Evolutionary conservation across 2,888 invertebrate genomes (phyloP).

Genomic region (Leptarthrus brevirostris): DNA sequence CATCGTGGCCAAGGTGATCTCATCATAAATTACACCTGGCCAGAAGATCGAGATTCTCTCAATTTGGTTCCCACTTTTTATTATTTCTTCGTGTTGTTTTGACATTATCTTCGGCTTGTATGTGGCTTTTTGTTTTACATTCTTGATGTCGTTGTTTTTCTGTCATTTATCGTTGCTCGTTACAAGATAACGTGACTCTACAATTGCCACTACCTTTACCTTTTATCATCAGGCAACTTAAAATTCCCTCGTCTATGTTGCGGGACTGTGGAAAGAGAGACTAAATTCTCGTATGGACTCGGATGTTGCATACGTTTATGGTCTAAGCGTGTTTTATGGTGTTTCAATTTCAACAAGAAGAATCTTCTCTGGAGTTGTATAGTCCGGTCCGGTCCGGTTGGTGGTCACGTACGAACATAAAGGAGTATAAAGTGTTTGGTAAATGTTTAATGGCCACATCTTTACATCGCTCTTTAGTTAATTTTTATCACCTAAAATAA

Average conservation of each 20-base stretch:
- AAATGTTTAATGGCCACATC: constrained; percentile 35
- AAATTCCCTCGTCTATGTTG: not conserved
- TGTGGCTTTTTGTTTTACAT: constrained; percentile 50
- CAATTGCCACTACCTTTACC: constrained; percentile 54
- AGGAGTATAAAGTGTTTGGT: constrained; percentile 5
- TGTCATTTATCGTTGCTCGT: constrained; percentile 45
- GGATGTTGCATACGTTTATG: not conserved
- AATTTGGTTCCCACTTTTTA: constrained; percentile 40
- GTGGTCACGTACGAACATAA: constrained; percentile 31
- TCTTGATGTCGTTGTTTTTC: constrained; percentile 43
- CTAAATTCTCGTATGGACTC: not conserved
- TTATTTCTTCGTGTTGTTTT: constrained; percentile 49
- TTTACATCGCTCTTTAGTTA: constrained; percentile 43
- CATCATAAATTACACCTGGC: constrained; percentile 53
- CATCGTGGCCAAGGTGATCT: constrained; percentile 48
- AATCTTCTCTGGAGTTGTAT: not conserved
- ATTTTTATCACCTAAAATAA: constrained; percentile 40
- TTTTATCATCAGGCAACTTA: constrained; percentile 22
- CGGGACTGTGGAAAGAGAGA: not conserved
- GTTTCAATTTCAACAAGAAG: not conserved
- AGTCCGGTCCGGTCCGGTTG: not conserved
- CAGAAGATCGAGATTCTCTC: constrained; percentile 48
- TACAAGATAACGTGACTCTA: constrained; percentile 53
- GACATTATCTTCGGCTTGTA: constrained; percentile 47
- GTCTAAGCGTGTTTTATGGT: constrained; percentile 27